These are phyloP conservation scores for Lepisosteus osseus DNA, from an alignment of 2,113 vertebrate genomes.

Conservation along the genomic window DNA sequence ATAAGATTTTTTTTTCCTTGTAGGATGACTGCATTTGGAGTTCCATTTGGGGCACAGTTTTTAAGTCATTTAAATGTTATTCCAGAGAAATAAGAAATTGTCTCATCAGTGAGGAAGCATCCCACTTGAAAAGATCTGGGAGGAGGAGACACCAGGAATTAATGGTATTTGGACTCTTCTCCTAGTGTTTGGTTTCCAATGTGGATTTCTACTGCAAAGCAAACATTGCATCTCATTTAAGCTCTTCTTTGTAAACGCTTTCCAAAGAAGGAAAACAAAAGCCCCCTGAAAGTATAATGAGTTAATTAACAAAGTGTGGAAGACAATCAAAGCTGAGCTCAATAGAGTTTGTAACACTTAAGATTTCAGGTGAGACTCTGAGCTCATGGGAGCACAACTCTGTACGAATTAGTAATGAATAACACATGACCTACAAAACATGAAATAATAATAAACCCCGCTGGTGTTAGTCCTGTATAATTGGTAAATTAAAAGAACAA, in stretches of 20 bases:
- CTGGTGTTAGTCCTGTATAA: too few relatives aligned
- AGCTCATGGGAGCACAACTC: conserved; percentile 32
- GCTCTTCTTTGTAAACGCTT: conserved; percentile 51
- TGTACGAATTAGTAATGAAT: conserved; percentile 36
- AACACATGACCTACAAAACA: conserved; percentile 23
- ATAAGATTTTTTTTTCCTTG: too few relatives aligned
- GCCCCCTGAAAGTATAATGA: conserved; percentile 47
- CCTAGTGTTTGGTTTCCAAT: conserved; percentile 37
- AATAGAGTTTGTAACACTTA: conserved; percentile 30
- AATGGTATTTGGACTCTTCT: too few relatives aligned
- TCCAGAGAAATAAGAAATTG: too few relatives aligned
- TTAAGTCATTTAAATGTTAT: too few relatives aligned
- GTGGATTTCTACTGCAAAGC: conserved; percentile 63
- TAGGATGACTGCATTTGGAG: too few relatives aligned
- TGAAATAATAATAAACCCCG: conserved; percentile 6
- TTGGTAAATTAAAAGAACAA: too few relatives aligned
- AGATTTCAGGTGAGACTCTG: conserved; percentile 23
- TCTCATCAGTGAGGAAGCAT: too few relatives aligned
- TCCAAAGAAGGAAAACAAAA: conserved; percentile 41
- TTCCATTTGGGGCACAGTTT: too few relatives aligned
- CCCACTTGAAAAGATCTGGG: too few relatives aligned
- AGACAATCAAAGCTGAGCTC: conserved; percentile 35
- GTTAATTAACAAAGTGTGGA: conserved; percentile 46
- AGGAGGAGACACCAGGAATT: too few relatives aligned
- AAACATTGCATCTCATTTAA: conserved; percentile 55